phyloP scores from a whole-genome alignment of 2,797 vertebrate genomes.

The Morelia viridis region DNA sequence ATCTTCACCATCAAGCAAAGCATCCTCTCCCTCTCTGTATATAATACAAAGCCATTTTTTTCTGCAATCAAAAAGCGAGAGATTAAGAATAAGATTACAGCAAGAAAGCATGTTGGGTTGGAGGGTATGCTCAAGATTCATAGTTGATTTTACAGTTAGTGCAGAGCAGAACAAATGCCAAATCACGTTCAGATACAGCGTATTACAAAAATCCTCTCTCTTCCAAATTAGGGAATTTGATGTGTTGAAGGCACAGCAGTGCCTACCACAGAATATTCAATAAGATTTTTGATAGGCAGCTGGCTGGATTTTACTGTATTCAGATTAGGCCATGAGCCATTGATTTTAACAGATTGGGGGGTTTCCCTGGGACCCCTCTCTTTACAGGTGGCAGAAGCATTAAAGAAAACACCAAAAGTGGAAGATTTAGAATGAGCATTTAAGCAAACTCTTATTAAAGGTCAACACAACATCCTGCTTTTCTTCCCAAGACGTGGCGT shows the following conservation, averaged over 20 bases:
- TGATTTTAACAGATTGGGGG: constrained; percentile 37
- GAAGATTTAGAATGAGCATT: constrained; percentile 66
- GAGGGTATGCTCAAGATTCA: constrained; percentile 71
- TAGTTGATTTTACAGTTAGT: constrained; percentile 83
- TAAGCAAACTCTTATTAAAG: constrained; percentile 51
- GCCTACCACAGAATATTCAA: constrained; percentile 46
- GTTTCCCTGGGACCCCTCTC: constrained; percentile 38
- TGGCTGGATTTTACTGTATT: constrained; percentile 56
- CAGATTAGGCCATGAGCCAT: constrained; percentile 64
- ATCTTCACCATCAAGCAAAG: constrained; percentile 39
- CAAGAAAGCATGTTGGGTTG: constrained; percentile 84
- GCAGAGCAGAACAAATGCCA: constrained; percentile 69
- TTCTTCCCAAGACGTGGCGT: background rate
- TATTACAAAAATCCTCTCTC: constrained; percentile 40
- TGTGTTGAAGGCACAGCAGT: constrained; percentile 55
- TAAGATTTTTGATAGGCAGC: constrained; percentile 43
- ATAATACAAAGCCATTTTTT: constrained; percentile 63
- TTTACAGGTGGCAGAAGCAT: constrained; percentile 40
- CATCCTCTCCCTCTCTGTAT: constrained; percentile 37
- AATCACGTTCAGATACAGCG: constrained; percentile 69
- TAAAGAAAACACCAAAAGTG: constrained; percentile 41
- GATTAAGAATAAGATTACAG: constrained; percentile 99
- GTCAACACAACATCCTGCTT: background rate
- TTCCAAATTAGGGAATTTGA: constrained; percentile 61
- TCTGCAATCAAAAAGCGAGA: constrained; percentile 73